These are phyloP conservation scores for Anoura caudifer DNA, from an alignment of 2,113 vertebrate species.

Conservation along the genomic window DNA sequence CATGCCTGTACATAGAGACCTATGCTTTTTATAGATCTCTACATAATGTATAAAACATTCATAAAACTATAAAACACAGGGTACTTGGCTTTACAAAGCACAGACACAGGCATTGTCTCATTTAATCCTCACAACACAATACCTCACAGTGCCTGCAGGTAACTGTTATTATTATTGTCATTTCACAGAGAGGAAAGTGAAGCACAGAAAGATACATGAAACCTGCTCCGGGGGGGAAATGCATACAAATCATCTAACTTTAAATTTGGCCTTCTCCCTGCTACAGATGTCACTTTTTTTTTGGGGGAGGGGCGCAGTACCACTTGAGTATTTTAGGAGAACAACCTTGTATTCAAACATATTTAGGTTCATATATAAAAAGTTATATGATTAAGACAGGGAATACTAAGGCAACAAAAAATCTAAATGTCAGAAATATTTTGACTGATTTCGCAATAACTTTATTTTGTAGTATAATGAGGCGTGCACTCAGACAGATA, in stretches of 20 bases:
- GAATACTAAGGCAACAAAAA: background rate
- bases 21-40: background rate
- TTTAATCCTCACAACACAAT: background rate
- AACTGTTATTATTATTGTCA: background rate
- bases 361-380: background rate
- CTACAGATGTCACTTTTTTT: background rate
- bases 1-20: background rate
- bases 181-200: background rate
- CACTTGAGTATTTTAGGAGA: background rate
- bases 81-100: background rate
- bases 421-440: background rate
- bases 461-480: background rate
- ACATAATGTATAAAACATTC: background rate
- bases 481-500: background rate
- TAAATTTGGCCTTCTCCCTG: background rate
- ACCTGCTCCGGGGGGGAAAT: background rate
- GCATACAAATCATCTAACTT: background rate
- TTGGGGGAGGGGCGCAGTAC: too few species aligned
- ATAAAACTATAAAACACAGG: background rate
- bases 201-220: background rate
- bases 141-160: accelerated
- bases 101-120: background rate
- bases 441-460: conserved; percentile 1
- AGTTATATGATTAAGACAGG: background rate
- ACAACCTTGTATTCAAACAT: background rate